Conservation (phyloP, 2,888 invertebrate species). For the Hydroisotoma schaefferi region DNA sequence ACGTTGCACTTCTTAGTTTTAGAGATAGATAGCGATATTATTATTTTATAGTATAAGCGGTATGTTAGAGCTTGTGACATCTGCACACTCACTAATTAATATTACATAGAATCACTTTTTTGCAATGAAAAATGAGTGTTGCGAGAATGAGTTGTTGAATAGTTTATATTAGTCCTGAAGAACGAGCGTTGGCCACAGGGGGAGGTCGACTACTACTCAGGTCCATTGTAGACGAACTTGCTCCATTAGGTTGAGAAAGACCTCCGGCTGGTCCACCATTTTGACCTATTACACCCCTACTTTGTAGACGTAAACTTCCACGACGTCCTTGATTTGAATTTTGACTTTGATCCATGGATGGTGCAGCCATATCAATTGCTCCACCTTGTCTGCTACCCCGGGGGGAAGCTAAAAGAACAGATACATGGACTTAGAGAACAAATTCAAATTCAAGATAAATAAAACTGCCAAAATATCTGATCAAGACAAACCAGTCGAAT, state of each 20-base stretch:
- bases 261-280: constrained; percentile 30
- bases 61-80: too few species aligned
- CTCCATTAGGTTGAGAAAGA: constrained; percentile 29
- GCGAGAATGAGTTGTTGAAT: too few species aligned
- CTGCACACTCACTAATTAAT: too few species aligned
- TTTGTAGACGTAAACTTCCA: constrained; percentile 44
- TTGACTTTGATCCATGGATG: constrained; percentile 36
- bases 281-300: constrained; percentile 36
- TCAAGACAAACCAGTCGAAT: constrained; percentile 35
- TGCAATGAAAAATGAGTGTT: too few species aligned
- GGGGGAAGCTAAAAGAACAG: constrained; percentile 29
- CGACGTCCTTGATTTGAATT: constrained; percentile 37
- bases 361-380: constrained; percentile 28
- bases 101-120: too few species aligned
- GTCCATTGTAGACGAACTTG: constrained; percentile 32
- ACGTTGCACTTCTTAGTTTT: too few species aligned
- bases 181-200: constrained; percentile 26
- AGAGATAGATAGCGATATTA: too few species aligned
- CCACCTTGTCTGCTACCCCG: constrained; percentile 38
- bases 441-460: background rate
- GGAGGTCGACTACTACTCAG: constrained; percentile 34
- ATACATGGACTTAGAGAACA: background rate
- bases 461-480: background rate
- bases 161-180: constrained; percentile 41
- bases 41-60: too few species aligned